Evolutionary conservation across 2,888 invertebrate species (phyloP).

Genomic region (Ctenicera cuprea): DNA sequence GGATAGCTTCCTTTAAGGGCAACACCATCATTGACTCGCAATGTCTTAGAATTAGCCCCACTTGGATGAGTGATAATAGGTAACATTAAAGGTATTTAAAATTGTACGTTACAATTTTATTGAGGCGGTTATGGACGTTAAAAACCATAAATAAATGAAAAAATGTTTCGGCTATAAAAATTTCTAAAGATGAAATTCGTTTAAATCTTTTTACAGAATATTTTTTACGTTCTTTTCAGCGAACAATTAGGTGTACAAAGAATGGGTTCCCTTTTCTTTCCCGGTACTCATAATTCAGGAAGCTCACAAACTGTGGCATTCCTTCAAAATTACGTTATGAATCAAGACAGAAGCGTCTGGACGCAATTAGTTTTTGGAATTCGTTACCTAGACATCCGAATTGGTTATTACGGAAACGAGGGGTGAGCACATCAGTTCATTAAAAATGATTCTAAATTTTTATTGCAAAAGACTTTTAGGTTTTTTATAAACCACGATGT

Average conservation of each 20-base stretch:
- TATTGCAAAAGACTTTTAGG: conserved; percentile 69
- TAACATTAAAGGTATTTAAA: conserved; percentile 67
- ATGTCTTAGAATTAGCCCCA: conserved; percentile 87
- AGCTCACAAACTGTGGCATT: conserved; percentile 74
- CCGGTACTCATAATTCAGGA: conserved; percentile 83
- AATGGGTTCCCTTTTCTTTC: conserved; percentile 78
- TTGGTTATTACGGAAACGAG: conserved; percentile 78
- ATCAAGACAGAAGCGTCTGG: conserved; percentile 88
- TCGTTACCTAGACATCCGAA: conserved; percentile 87
- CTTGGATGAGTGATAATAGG: conserved; percentile 87
- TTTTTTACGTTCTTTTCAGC: too few relatives aligned
- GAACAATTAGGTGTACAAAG: conserved; percentile 75
- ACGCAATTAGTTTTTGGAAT: conserved; percentile 90
- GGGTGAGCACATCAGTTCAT: conserved; percentile 52
- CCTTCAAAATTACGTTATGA: conserved; percentile 72
- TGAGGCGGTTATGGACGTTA: neutral
- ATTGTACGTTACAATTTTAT: conserved; percentile 46
- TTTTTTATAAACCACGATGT: conserved; percentile 86
- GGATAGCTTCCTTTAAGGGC: conserved; percentile 81
- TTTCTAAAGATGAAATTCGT: neutral
- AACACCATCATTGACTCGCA: conserved; percentile 77
- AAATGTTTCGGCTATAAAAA: too few relatives aligned
- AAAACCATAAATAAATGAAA: too few relatives aligned
- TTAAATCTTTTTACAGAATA: too few relatives aligned
- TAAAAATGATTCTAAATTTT: neutral